A percentile compares a stretch with the other conserved stretches of the same genome.
phyloP scores from a whole-genome alignment of 1,140 invertebrate genomes.

The Lepidotrigona ventralis region DNA sequence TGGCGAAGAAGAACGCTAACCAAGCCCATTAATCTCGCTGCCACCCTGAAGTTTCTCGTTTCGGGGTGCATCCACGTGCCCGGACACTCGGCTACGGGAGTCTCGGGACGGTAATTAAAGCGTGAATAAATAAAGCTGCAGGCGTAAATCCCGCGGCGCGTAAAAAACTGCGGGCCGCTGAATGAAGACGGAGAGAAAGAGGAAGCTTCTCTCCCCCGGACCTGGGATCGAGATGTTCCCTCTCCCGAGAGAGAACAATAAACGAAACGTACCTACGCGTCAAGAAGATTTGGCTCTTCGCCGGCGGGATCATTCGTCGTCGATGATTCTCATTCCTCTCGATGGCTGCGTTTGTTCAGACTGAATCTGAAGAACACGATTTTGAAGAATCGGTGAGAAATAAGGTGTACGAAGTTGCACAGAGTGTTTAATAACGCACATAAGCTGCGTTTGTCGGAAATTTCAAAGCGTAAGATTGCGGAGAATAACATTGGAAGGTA shows the following conservation, averaged over 20 bases:
- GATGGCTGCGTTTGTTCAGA: too few species aligned
- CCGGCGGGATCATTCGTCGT: slow-evolving; percentile 46
- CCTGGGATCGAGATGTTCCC: neutral
- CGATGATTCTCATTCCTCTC: neutral
- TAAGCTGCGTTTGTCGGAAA: too few species aligned
- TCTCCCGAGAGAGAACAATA: neutral
- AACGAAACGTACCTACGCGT: slow-evolving; percentile 25
- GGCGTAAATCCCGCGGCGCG: slow-evolving; percentile 72
- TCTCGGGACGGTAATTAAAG: slow-evolving; percentile 75
- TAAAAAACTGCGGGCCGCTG: slow-evolving; percentile 41
- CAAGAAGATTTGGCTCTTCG: neutral
- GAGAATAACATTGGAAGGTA: too few species aligned
- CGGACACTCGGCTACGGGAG: slow-evolving; percentile 35
- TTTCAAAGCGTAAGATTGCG: too few species aligned
- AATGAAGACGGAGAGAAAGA: slow-evolving; percentile 12
- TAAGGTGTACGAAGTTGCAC: too few species aligned
- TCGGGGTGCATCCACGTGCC: slow-evolving; percentile 72
- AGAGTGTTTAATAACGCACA: too few species aligned
- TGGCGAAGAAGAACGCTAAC: slow-evolving; percentile 68
- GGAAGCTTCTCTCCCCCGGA: neutral
- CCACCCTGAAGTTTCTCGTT: slow-evolving; percentile 75
- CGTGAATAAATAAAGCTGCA: slow-evolving; percentile 78
- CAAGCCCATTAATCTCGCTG: slow-evolving; percentile 75
- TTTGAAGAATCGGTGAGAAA: too few species aligned
- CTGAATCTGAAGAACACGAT: too few species aligned